A percentile compares a stretch with the other conserved stretches of the same genome.
phyloP scores from a whole-genome alignment of 2,113 vertebrate genomes.

The Protobothrops mucrosquamatus region DNA sequence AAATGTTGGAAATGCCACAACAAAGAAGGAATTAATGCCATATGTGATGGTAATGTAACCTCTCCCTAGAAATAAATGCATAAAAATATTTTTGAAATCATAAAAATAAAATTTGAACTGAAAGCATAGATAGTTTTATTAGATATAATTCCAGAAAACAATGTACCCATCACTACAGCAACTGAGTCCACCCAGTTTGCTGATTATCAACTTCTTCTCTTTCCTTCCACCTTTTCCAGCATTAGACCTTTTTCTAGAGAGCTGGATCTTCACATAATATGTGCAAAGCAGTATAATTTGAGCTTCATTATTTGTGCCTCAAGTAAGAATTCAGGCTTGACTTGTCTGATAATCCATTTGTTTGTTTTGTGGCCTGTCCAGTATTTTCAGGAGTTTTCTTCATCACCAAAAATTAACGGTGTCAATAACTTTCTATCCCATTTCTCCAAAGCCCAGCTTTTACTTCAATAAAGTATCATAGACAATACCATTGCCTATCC shows the following conservation, averaged over 20 bases:
- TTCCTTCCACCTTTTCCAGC: not conserved
- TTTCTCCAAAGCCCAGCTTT: not conserved
- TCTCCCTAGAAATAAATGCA: not conserved
- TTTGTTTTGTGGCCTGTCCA: not conserved
- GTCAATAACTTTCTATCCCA: not conserved
- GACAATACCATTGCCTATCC: not conserved
- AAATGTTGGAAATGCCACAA: not conserved
- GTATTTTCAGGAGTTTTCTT: not conserved
- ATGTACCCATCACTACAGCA: not conserved
- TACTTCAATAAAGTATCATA: not conserved
- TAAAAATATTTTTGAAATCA: not conserved
- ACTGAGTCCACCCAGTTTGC: not conserved
- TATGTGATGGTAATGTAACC: not conserved
- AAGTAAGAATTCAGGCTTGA: not conserved
- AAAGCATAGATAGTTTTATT: too few species aligned
- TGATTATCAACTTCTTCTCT: not conserved
- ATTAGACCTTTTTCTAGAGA: not conserved
- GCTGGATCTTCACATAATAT: not conserved
- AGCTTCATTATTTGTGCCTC: not conserved
- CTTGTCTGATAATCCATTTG: not conserved
- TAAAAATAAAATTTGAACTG: not conserved
- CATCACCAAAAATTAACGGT: not conserved
- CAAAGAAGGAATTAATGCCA: not conserved
- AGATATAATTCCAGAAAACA: not conserved
- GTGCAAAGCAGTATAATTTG: not conserved